Evolutionary conservation across 2,797 vertebrate genomes (phyloP).

Genomic region (Erpetoichthys calabaricus): DNA sequence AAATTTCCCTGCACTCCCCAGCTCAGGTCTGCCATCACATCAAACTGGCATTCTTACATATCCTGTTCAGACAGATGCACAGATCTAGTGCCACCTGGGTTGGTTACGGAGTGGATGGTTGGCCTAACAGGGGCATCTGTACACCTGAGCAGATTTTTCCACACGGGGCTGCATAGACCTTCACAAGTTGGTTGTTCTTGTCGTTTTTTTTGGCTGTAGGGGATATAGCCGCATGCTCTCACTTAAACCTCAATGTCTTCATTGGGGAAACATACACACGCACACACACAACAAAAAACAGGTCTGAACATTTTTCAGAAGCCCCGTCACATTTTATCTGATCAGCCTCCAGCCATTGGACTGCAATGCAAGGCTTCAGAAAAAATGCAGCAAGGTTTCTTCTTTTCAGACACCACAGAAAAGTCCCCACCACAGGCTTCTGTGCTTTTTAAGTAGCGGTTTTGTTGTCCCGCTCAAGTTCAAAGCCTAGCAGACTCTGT

Average conservation of each 20-base stretch:
- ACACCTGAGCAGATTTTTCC: too few relatives aligned
- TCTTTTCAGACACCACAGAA: conserved; percentile 26
- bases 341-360: conserved; percentile 56
- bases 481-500: too few relatives aligned
- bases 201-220: conserved; percentile 35
- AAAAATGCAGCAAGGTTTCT: background rate
- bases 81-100: too few relatives aligned
- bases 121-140: too few relatives aligned
- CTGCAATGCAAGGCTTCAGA: conserved; percentile 47
- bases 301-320: conserved; percentile 58
- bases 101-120: too few relatives aligned
- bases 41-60: too few relatives aligned
- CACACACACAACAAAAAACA: conserved; percentile 33
- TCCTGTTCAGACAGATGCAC: too few relatives aligned
- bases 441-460: too few relatives aligned
- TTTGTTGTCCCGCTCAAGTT: too few relatives aligned
- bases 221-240: conserved; percentile 23
- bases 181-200: conserved; percentile 37
- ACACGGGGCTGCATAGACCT: conserved; percentile 3
- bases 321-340: conserved; percentile 64
- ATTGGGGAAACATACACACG: conserved; percentile 11
- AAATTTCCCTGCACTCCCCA: too few relatives aligned
- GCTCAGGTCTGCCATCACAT: too few relatives aligned
- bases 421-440: conserved; percentile 21
- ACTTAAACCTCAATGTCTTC: conserved; percentile 25